Conservation (phyloP, 2,113 vertebrate genomes). For the Pontoporia blainvillei region DNA sequence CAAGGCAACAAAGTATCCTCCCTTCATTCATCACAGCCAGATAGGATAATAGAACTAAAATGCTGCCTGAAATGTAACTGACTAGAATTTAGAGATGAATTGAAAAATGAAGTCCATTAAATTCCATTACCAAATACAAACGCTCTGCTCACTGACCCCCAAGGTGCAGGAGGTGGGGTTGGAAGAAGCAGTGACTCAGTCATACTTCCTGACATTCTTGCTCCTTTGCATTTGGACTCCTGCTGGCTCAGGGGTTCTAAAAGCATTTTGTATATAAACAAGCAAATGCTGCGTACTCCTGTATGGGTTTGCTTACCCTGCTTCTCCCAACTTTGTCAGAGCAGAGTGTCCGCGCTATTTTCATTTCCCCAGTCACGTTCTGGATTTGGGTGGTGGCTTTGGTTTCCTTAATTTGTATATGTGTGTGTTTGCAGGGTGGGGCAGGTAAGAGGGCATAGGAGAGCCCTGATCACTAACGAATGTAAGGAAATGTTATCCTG, state of each 20-base stretch:
- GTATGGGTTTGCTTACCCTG: too few relatives aligned
- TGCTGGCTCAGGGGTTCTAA: not conserved
- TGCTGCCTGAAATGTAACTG: not conserved
- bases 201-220: not conserved
- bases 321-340: not conserved
- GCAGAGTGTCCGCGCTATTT: not conserved
- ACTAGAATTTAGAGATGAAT: conserved; percentile 14
- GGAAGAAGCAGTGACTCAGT: not conserved
- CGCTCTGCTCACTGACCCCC: not conserved
- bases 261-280: not conserved
- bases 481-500: not conserved
- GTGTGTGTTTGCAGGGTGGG: not conserved
- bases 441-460: not conserved
- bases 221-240: not conserved
- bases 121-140: not conserved
- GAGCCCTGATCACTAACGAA: not conserved
- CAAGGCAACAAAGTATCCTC: not conserved
- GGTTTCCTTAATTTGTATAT: not conserved
- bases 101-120: conserved; percentile 20
- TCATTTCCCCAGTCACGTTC: not conserved
- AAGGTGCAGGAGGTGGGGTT: not conserved
- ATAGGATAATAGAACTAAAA: not conserved
- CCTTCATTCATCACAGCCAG: not conserved
- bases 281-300: not conserved
- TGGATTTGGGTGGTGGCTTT: not conserved